These are phyloP conservation scores for Leontocebus nigricollis DNA, from an alignment of 2,797 vertebrate genomes.

Conservation along the genomic window DNA sequence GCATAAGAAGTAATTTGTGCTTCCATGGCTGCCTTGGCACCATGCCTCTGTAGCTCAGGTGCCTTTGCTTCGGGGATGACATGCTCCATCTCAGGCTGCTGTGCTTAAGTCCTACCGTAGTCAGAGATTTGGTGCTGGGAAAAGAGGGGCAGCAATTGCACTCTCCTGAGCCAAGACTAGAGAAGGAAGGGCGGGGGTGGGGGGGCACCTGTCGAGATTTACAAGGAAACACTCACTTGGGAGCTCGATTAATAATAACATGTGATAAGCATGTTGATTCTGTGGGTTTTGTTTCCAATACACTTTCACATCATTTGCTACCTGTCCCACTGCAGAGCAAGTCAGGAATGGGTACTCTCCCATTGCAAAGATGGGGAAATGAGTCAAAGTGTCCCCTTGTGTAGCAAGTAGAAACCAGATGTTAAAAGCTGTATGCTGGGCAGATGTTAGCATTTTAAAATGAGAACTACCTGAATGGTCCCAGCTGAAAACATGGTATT, in stretches of 20 bases:
- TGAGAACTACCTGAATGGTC: slow-evolving; percentile 62
- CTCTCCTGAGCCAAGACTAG: neutral
- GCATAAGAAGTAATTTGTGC: neutral
- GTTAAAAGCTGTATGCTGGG: slow-evolving; percentile 56
- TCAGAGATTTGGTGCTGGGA: neutral
- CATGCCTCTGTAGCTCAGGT: neutral
- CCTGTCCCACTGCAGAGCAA: neutral
- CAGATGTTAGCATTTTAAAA: slow-evolving; percentile 71
- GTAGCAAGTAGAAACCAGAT: slow-evolving; percentile 57
- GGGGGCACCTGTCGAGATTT: neutral
- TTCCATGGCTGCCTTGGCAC: neutral
- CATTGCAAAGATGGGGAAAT: slow-evolving; percentile 48
- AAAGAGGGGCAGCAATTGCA: neutral
- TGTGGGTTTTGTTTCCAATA: neutral
- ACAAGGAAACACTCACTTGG: slow-evolving; percentile 6
- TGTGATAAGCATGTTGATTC: neutral
- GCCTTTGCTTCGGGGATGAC: neutral
- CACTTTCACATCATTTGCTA: neutral
- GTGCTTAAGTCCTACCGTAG: neutral
- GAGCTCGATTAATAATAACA: slow-evolving; percentile 33
- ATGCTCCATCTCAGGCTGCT: neutral
- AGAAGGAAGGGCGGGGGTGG: rapidly evolving
- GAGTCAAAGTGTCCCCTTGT: neutral
- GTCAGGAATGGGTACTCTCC: slow-evolving; percentile 12
- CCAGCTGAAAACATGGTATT: slow-evolving; percentile 35